These are phyloP conservation scores for Platycercus adscitus DNA, from an alignment of 2,113 vertebrate genomes.

Conservation along the genomic window DNA sequence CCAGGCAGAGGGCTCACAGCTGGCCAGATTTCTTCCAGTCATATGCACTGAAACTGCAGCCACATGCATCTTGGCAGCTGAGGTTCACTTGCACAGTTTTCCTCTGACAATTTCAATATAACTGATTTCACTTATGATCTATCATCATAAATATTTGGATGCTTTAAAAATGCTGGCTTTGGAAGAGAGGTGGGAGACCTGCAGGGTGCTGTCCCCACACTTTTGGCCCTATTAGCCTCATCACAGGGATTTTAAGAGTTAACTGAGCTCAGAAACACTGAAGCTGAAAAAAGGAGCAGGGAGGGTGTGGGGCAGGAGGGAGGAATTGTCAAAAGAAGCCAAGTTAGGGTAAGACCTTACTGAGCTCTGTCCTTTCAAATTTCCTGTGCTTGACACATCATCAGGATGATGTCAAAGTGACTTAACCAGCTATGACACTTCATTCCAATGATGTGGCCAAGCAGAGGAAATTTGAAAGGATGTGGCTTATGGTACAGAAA, in stretches of 20 bases:
- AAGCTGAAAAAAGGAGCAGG: not conserved
- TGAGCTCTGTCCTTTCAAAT: slow-evolving; percentile 30
- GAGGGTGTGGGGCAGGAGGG: not conserved
- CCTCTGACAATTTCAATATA: not conserved
- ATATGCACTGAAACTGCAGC: not conserved
- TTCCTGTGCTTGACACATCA: slow-evolving; percentile 65
- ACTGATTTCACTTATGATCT: not conserved
- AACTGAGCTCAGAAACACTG: slow-evolving; percentile 3
- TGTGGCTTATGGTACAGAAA: slow-evolving; percentile 38
- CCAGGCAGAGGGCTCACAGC: not conserved
- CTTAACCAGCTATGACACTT: slow-evolving; percentile 52
- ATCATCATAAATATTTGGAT: not conserved
- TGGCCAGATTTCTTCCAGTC: not conserved
- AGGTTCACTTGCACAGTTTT: not conserved
- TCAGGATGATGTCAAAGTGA: slow-evolving; percentile 43
- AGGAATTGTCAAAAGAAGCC: slow-evolving; percentile 4
- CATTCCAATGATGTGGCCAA: slow-evolving; percentile 54
- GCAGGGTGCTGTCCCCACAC: not conserved
- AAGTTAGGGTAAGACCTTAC: slow-evolving; percentile 37
- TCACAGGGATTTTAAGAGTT: slow-evolving; percentile 37
- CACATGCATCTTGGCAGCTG: not conserved
- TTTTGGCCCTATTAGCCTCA: not conserved
- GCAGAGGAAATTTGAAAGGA: slow-evolving; percentile 54
- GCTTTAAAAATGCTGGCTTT: not conserved
- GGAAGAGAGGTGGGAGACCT: slow-evolving; percentile 3